Conservation (phyloP, 2,797 vertebrate species). For the Helostoma temminkii region DNA sequence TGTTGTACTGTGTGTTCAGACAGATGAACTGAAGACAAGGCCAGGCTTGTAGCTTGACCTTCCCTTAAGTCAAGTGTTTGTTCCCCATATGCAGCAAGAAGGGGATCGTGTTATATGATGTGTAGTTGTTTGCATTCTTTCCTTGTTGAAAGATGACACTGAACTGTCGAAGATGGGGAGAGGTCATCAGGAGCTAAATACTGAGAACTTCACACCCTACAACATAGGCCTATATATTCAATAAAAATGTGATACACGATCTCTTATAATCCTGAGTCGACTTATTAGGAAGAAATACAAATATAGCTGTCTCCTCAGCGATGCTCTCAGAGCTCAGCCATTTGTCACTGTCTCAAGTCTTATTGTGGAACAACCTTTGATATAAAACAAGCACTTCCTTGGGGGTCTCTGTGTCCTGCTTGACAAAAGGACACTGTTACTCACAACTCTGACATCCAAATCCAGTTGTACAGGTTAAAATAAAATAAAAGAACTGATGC, state of each 20-base stretch:
- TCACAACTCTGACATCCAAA: conserved; percentile 6
- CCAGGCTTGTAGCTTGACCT: conserved; percentile 69
- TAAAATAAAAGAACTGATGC: neutral
- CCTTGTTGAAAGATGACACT: conserved; percentile 76
- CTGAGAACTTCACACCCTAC: conserved; percentile 72
- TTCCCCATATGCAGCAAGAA: conserved; percentile 60
- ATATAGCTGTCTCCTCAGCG: conserved; percentile 81
- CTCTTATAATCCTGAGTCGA: conserved; percentile 54
- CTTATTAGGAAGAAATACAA: conserved; percentile 83
- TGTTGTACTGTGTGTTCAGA: conserved; percentile 61
- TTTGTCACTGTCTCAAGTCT: conserved; percentile 67
- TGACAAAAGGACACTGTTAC: conserved; percentile 23
- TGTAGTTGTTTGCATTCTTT: conserved; percentile 76
- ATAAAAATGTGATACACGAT: conserved; percentile 82
- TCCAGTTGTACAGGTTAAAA: neutral
- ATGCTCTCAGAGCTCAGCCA: conserved; percentile 69
- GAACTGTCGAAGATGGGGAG: conserved; percentile 61
- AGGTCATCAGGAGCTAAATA: conserved; percentile 66
- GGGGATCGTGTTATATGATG: conserved; percentile 69
- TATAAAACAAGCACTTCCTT: conserved; percentile 57
- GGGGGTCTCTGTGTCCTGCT: conserved; percentile 21
- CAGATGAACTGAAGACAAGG: conserved; percentile 80
- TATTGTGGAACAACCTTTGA: conserved; percentile 73
- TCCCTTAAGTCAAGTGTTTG: conserved; percentile 76
- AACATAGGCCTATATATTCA: conserved; percentile 72